These are phyloP conservation scores for Cygnus atratus DNA, from an alignment of 2,113 vertebrate species.

Conservation along the genomic window DNA sequence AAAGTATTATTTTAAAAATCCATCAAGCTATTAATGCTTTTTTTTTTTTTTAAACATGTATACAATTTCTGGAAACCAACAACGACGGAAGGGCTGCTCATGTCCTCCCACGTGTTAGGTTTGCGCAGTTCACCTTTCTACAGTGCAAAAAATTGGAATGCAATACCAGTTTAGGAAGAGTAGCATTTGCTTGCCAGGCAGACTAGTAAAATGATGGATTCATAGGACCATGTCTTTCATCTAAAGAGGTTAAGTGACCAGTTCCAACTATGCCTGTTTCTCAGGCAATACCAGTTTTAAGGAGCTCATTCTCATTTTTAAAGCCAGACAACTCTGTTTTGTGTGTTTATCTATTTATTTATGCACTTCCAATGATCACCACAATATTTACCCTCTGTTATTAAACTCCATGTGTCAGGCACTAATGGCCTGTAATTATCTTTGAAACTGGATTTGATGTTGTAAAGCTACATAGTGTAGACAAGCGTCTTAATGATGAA, in stretches of 20 bases:
- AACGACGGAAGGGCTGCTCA: background rate
- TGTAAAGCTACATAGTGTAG: constrained; percentile 38
- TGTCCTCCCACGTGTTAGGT: background rate
- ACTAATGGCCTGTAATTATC: constrained; percentile 64
- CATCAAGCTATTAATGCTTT: background rate
- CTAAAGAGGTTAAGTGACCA: constrained; percentile 21
- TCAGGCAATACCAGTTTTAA: constrained; percentile 37
- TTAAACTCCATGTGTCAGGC: constrained; percentile 59
- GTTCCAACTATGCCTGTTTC: constrained; percentile 17
- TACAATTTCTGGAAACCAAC: background rate
- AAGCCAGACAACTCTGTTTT: constrained; percentile 31
- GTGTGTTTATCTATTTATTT: constrained; percentile 60
- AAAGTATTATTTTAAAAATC: background rate
- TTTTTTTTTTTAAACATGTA: background rate
- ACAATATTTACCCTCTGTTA: constrained; percentile 63
- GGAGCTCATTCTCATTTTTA: constrained; percentile 12
- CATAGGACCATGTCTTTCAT: background rate
- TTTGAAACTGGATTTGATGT: constrained; percentile 45
- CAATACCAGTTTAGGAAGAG: background rate
- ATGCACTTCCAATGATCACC: constrained; percentile 63
- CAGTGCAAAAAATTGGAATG: background rate
- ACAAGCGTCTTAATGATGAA: constrained; percentile 31
- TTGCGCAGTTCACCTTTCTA: background rate
- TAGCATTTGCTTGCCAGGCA: background rate
- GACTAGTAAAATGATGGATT: background rate